A percentile compares a stretch with the other conserved stretches of the same genome.
Conservation (phyloP, 2,113 vertebrate genomes). For the Montifringilla adamsi region DNA sequence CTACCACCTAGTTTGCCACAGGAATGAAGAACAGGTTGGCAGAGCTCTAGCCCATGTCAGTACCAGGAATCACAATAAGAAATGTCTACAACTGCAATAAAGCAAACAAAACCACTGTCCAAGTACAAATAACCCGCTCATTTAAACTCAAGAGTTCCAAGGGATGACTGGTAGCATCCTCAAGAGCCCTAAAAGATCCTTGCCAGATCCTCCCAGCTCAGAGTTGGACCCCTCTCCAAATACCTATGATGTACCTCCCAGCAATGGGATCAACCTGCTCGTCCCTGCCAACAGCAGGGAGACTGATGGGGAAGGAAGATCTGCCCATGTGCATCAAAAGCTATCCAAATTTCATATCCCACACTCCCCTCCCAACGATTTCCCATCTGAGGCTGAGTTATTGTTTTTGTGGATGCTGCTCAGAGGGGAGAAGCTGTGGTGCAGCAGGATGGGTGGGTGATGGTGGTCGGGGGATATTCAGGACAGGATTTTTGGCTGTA, state of each 20-base stretch:
- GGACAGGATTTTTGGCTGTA: not conserved
- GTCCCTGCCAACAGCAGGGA: not conserved
- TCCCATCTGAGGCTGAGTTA: not conserved
- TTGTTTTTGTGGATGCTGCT: not conserved
- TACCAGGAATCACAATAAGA: not conserved
- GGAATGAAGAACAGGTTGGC: not conserved
- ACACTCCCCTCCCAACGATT: not conserved
- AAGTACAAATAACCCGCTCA: not conserved
- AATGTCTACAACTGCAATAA: not conserved
- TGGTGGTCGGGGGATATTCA: not conserved
- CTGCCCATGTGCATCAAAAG: not conserved
- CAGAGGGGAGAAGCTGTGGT: not conserved
- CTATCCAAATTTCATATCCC: not conserved
- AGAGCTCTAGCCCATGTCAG: not conserved
- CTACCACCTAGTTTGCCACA: not conserved
- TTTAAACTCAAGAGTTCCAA: not conserved
- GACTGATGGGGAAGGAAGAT: not conserved
- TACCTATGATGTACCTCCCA: not conserved
- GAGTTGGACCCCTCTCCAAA: rapidly evolving
- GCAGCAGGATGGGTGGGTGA: not conserved
- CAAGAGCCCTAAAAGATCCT: not conserved
- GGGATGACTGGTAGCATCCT: not conserved
- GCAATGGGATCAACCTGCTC: not conserved
- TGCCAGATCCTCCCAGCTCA: not conserved
- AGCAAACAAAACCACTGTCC: not conserved